Conservation (phyloP, 1,140 invertebrate species). For the Dendroctonus valens region DNA sequence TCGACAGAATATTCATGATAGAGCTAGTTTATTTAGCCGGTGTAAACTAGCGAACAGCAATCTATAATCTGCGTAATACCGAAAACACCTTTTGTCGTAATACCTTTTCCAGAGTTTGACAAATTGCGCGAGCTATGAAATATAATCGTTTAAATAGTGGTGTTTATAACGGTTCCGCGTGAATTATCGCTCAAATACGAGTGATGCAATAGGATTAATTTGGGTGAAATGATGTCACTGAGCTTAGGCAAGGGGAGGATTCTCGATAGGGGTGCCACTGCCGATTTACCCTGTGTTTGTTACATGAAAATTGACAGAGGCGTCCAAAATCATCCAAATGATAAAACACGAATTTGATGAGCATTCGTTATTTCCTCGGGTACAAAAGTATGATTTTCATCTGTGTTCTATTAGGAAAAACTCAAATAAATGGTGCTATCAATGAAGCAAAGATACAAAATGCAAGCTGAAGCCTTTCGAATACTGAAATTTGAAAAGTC, state of each 20-base stretch:
- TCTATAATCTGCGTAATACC: conserved; percentile 36
- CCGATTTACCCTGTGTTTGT: conserved; percentile 9
- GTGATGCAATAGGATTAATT: conserved; percentile 41
- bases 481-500: not conserved
- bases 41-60: conserved; percentile 29
- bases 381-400: too few relatives aligned
- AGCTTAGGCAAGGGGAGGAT: conserved; percentile 30
- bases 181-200: conserved; percentile 41
- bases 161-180: conserved; percentile 41
- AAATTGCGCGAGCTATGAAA: conserved; percentile 37
- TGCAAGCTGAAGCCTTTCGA: too few relatives aligned
- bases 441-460: too few relatives aligned
- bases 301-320: conserved; percentile 18
- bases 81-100: conserved; percentile 35
- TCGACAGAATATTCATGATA: conserved; percentile 17
- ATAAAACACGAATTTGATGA: too few relatives aligned
- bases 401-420: too few relatives aligned
- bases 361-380: too few relatives aligned
- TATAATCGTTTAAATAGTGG: conserved; percentile 41
- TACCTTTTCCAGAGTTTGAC: conserved; percentile 36
- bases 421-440: too few relatives aligned
- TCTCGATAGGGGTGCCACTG: conserved; percentile 14
- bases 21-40: conserved; percentile 30
- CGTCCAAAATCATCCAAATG: not conserved
- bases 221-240: conserved; percentile 40